Conservation (phyloP, 2,113 vertebrate genomes). For the Eclectus roratus region DNA sequence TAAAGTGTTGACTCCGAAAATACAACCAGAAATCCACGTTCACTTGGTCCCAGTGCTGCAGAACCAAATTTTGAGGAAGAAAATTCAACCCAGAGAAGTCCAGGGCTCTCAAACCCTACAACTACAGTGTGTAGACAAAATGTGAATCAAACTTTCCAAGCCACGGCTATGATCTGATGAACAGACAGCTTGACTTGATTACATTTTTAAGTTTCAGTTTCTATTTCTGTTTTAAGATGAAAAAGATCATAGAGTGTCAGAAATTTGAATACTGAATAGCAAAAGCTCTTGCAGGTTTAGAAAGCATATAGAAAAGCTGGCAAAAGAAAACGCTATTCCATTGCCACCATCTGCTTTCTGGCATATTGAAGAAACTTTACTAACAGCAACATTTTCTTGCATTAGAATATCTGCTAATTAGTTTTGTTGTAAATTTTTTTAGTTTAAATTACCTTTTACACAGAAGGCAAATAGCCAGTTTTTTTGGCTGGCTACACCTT, state of each 20-base stretch:
- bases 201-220: conserved; percentile 77
- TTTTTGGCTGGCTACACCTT: conserved; percentile 55
- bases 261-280: conserved; percentile 75
- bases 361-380: conserved; percentile 73
- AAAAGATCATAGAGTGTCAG: conserved; percentile 74
- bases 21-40: neutral
- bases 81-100: conserved; percentile 14
- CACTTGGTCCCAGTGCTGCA: neutral
- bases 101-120: conserved; percentile 20
- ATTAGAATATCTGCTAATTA: conserved; percentile 78
- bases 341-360: conserved; percentile 76
- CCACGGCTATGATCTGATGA: conserved; percentile 64
- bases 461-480: conserved; percentile 64
- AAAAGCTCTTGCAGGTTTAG: conserved; percentile 77
- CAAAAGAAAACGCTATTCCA: conserved; percentile 69
- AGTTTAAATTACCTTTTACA: conserved; percentile 58
- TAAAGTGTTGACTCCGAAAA: conserved; percentile 8
- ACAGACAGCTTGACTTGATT: conserved; percentile 72
- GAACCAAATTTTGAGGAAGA: neutral
- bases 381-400: conserved; percentile 75
- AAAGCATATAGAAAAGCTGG: conserved; percentile 79
- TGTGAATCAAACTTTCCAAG: conserved; percentile 71
- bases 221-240: conserved; percentile 78
- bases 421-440: conserved; percentile 64
- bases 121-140: conserved; percentile 39